Conservation (phyloP, 2,113 vertebrate genomes). For the Sinocyclocheilus anshuiensis region DNA sequence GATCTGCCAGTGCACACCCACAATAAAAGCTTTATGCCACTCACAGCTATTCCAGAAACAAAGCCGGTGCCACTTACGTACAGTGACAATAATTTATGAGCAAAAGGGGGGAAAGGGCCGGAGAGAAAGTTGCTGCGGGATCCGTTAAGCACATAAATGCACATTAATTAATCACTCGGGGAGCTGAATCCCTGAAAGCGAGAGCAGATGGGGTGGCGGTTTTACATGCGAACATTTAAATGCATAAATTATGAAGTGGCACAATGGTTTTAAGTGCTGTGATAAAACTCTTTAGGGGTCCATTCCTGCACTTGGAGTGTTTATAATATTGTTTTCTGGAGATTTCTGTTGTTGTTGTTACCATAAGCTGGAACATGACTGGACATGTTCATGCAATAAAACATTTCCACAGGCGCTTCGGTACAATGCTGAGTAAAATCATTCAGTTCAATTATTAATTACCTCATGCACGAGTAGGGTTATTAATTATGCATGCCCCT, state of each 20-base stretch:
- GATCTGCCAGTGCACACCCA: conserved; percentile 49
- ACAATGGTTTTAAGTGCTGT: conserved; percentile 55
- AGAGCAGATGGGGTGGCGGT: conserved; percentile 56
- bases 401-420: neutral
- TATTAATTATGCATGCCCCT: conserved; percentile 28
- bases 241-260: conserved; percentile 67
- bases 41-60: conserved; percentile 65
- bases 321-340: conserved; percentile 17
- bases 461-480: neutral
- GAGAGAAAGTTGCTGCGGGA: conserved; percentile 56
- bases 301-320: neutral
- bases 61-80: conserved; percentile 62
- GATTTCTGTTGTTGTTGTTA: conserved; percentile 3
- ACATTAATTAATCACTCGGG: conserved; percentile 73
- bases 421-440: conserved; percentile 10
- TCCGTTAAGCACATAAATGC: conserved; percentile 69
- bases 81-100: conserved; percentile 65
- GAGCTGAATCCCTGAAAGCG: conserved; percentile 59
- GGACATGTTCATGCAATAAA: conserved; percentile 23
- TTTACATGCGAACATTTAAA: conserved; percentile 65
- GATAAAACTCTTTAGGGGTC: conserved; percentile 30
- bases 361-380: conserved; percentile 1
- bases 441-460: conserved; percentile 20
- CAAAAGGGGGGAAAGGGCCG: conserved; percentile 47
- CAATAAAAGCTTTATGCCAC: conserved; percentile 62